These are phyloP conservation scores for Aurelia aurita complex sp. Pacific DNA, from an alignment of 30 jellyfish, hydroid and myxozoan genomes.

Conservation along the genomic window DNA sequence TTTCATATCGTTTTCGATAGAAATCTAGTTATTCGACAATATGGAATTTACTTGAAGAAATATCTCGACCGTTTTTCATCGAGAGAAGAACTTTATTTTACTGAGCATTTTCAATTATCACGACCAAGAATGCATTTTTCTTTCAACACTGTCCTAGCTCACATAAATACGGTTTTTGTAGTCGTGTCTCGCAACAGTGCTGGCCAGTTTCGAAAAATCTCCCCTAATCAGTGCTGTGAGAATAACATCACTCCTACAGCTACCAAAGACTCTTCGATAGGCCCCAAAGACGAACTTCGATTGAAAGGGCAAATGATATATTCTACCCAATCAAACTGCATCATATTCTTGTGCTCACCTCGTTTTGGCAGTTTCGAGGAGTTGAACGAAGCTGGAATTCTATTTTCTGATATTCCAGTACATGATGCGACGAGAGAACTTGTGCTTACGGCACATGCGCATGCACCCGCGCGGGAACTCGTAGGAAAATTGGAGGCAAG, in stretches of 20 bases:
- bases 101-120: slow-evolving; percentile 59
- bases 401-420: slow-evolving; percentile 77
- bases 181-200: slow-evolving; percentile 70
- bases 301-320: slow-evolving; percentile 91
- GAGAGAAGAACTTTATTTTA: slow-evolving; percentile 23
- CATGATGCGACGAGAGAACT: slow-evolving; percentile 88
- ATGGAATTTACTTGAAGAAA: slow-evolving; percentile 54
- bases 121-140: slow-evolving; percentile 82
- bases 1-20: slow-evolving; percentile 84
- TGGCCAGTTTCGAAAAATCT: slow-evolving; percentile 61
- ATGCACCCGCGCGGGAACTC: slow-evolving; percentile 75
- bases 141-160: slow-evolving; percentile 66
- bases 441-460: slow-evolving; percentile 74
- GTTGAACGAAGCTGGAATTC: slow-evolving; percentile 45
- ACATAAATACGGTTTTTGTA: slow-evolving; percentile 83
- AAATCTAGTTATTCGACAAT: slow-evolving; percentile 54
- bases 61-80: slow-evolving; percentile 53
- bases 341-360: slow-evolving; percentile 86
- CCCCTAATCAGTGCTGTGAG: slow-evolving; percentile 42
- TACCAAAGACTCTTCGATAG: neutral
- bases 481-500: slow-evolving; percentile 75
- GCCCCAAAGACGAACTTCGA: slow-evolving; percentile 62
- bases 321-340: slow-evolving; percentile 49
- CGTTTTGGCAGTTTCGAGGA: slow-evolving; percentile 72
- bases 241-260: slow-evolving; percentile 2